These are phyloP conservation scores for Cryptoprocta ferox DNA, from an alignment of 2,797 vertebrate genomes.

Conservation along the genomic window DNA sequence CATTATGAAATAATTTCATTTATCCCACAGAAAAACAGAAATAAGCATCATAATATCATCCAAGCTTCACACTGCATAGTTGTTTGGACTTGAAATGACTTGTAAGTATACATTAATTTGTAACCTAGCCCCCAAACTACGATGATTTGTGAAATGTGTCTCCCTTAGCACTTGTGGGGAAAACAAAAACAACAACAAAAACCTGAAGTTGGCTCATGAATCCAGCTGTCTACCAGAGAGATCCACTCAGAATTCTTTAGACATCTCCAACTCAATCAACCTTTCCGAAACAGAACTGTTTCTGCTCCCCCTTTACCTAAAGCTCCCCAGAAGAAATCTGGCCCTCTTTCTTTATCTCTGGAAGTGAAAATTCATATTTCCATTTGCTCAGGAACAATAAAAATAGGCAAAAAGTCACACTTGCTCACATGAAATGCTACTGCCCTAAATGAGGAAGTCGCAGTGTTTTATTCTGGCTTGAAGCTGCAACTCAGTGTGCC, in stretches of 20 bases:
- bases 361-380: conserved; percentile 6
- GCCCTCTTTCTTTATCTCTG: not conserved
- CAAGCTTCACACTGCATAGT: not conserved
- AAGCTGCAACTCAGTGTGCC: not conserved
- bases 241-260: not conserved
- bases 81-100: not conserved
- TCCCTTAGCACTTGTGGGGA: not conserved
- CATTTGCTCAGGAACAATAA: not conserved
- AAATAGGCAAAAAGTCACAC: not conserved
- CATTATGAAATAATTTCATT: not conserved
- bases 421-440: not conserved
- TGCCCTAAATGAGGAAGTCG: not conserved
- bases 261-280: not conserved
- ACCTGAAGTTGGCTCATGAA: not conserved
- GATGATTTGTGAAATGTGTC: not conserved
- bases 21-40: not conserved
- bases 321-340: not conserved
- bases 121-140: not conserved
- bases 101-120: not conserved
- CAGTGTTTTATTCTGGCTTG: not conserved
- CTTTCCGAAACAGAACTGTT: not conserved
- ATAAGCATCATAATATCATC: not conserved
- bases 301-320: not conserved
- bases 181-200: not conserved
- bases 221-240: not conserved